phyloP scores from a whole-genome alignment of 1,140 invertebrate species.

The Ladona fulva region DNA sequence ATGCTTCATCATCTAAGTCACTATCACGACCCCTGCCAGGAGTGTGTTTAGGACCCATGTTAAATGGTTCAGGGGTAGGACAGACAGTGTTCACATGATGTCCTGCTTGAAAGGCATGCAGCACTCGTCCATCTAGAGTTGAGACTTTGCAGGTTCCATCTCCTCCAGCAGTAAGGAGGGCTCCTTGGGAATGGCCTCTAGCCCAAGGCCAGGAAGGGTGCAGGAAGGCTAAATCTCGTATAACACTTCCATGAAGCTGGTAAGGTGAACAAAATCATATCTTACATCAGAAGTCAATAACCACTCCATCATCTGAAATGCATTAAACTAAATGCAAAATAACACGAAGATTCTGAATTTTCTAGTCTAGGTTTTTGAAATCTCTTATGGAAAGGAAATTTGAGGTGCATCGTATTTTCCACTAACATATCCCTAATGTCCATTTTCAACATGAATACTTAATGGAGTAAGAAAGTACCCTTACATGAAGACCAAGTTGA shows the following conservation, averaged over 20 bases:
- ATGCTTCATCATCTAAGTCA: background rate
- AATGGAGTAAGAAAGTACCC: too few species aligned
- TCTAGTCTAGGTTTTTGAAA: too few species aligned
- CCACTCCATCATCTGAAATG: too few species aligned
- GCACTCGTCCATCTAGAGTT: conserved; percentile 37
- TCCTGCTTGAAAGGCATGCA: conserved; percentile 39
- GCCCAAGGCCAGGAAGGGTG: conserved; percentile 42
- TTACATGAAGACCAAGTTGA: too few species aligned
- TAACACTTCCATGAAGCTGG: conserved; percentile 39
- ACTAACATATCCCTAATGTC: too few species aligned
- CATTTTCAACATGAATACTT: too few species aligned
- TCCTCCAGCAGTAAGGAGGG: conserved; percentile 34
- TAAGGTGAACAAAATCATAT: too few species aligned
- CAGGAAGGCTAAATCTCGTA: conserved; percentile 41
- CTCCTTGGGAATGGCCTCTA: conserved; percentile 31
- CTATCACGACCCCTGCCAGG: conserved; percentile 32
- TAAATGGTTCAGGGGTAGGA: conserved; percentile 40
- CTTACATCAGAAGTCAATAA: too few species aligned
- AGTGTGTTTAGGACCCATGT: conserved; percentile 35
- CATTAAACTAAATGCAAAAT: too few species aligned
- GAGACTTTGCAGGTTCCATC: conserved; percentile 41
- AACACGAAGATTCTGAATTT: too few species aligned
- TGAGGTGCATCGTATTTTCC: too few species aligned
- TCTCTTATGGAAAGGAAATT: too few species aligned
- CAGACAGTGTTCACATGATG: conserved; percentile 40